Evolutionary conservation across 2,113 vertebrate genomes (phyloP).

Genomic region (Chaenogobius annularis): DNA sequence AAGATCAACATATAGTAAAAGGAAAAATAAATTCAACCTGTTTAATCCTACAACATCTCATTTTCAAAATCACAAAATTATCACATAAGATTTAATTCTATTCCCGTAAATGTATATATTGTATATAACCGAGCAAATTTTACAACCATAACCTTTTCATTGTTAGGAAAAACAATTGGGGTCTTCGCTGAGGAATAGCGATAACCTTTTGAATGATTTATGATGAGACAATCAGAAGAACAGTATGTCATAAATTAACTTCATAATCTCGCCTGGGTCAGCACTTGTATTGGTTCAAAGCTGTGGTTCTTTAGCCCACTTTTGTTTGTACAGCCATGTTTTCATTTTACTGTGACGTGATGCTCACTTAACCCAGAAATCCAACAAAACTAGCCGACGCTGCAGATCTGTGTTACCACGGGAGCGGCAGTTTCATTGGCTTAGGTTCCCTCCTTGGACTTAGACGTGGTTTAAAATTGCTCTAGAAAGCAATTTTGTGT

Average conservation of each 20-base stretch:
- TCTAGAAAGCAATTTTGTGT: too few species aligned
- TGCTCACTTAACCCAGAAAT: slow-evolving; percentile 2
- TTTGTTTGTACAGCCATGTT: not conserved
- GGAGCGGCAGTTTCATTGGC: not conserved
- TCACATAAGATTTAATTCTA: not conserved
- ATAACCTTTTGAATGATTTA: slow-evolving; percentile 10
- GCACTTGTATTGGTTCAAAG: not conserved
- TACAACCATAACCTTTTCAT: not conserved
- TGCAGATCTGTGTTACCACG: not conserved
- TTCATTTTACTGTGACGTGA: not conserved
- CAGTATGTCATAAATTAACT: slow-evolving; percentile 8
- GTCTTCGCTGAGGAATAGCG: not conserved
- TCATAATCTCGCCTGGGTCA: not conserved
- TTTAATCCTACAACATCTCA: not conserved
- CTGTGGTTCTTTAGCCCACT: not conserved
- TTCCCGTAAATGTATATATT: not conserved
- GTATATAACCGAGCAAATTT: not conserved
- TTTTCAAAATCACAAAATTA: not conserved
- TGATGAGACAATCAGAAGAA: not conserved
- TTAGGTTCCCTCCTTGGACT: not conserved
- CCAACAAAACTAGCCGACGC: not conserved
- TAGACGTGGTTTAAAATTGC: too few species aligned
- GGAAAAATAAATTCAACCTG: not conserved
- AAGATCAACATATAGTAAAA: not conserved
- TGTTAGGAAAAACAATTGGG: not conserved